Conservation (phyloP, 2,797 vertebrate genomes). For the Pseudotriccus pelzelni region DNA sequence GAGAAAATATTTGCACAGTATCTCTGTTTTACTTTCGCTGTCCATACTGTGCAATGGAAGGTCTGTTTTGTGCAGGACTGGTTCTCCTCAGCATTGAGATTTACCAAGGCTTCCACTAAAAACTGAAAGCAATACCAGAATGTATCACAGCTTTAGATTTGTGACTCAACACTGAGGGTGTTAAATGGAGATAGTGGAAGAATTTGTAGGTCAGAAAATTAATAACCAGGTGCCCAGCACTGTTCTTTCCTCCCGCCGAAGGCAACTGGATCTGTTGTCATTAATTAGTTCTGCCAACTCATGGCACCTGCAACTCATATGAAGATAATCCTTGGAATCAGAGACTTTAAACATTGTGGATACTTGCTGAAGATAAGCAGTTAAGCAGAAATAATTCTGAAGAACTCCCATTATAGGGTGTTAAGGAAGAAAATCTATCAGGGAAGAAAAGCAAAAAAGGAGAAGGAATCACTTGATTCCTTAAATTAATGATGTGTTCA, state of each 20-base stretch:
- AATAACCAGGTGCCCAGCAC: not conserved
- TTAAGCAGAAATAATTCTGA: not conserved
- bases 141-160: not conserved
- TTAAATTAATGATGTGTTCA: not conserved
- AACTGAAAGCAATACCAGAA: not conserved
- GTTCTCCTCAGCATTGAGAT: not conserved
- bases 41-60: not conserved
- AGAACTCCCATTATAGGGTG: not conserved
- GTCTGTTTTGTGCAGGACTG: not conserved
- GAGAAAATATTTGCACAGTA: not conserved
- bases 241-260: not conserved
- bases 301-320: not conserved
- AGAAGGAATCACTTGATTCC: not conserved
- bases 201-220: not conserved
- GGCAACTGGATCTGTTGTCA: not conserved
- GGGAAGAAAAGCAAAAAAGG: not conserved
- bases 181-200: not conserved
- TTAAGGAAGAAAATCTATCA: not conserved
- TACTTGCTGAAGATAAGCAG: not conserved
- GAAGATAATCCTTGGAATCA: not conserved
- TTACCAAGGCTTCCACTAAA: not conserved
- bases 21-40: not conserved
- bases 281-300: not conserved
- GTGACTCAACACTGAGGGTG: accelerated
- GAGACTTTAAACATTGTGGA: not conserved